These are phyloP conservation scores for Melanotus villosus DNA, from an alignment of 2,888 invertebrate genomes.

Conservation along the genomic window DNA sequence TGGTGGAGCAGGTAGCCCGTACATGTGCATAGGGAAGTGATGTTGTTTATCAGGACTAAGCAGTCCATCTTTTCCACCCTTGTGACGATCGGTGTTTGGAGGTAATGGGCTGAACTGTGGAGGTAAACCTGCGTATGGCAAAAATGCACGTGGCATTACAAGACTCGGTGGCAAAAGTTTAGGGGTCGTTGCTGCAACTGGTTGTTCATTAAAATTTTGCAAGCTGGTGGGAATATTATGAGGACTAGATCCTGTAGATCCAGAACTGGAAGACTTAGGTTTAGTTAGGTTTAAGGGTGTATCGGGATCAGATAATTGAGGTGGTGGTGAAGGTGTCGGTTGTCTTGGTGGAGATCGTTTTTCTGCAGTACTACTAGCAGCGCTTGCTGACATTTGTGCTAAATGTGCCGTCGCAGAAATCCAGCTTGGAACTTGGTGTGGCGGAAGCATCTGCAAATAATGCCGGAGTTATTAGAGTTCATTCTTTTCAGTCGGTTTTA, in stretches of 20 bases:
- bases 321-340: constrained; percentile 63
- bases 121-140: constrained; percentile 75
- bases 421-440: constrained; percentile 74
- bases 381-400: constrained; percentile 76
- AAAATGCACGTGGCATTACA: constrained; percentile 74
- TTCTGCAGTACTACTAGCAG: constrained; percentile 56
- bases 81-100: constrained; percentile 59
- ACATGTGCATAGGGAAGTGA: constrained; percentile 66
- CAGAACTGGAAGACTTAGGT: constrained; percentile 76
- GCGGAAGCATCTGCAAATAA: constrained; percentile 70
- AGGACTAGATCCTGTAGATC: constrained; percentile 72
- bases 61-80: constrained; percentile 62
- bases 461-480: background rate
- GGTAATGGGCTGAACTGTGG: constrained; percentile 71
- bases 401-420: constrained; percentile 79
- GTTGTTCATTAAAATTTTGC: constrained; percentile 69
- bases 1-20: constrained; percentile 64
- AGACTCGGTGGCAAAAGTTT: constrained; percentile 73
- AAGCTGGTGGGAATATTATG: constrained; percentile 65
- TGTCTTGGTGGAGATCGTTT: constrained; percentile 64
- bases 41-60: constrained; percentile 62
- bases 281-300: constrained; percentile 91
- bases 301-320: constrained; percentile 75
- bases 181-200: constrained; percentile 72
- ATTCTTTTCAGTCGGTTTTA: constrained; percentile 36